phyloP scores from a whole-genome alignment of 2,113 vertebrate species.

The Antennarius striatus region DNA sequence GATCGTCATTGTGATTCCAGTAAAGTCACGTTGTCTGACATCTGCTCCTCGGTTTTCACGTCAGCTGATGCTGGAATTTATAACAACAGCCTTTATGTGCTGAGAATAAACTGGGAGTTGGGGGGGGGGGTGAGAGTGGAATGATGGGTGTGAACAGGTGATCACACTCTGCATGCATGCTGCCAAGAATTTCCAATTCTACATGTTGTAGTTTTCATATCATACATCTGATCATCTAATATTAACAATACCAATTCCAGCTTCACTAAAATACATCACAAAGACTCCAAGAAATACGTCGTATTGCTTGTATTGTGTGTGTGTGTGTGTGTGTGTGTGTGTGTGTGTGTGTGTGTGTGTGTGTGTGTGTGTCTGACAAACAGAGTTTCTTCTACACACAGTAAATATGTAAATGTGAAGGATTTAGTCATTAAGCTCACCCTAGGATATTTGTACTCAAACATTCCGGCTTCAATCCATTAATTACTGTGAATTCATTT shows the following conservation, averaged over 20 bases:
- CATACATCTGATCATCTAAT: no score
- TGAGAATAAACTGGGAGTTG: slow-evolving; percentile 42
- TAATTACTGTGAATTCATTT: slow-evolving; percentile 1
- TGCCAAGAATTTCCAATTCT: no score
- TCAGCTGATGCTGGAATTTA: slow-evolving; percentile 55
- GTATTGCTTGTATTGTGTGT: not conserved
- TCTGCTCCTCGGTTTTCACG: slow-evolving; percentile 21
- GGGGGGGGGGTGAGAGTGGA: not conserved
- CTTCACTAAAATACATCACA: no score
- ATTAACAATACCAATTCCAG: no score
- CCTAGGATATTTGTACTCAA: slow-evolving; percentile 1
- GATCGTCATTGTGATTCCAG: not conserved
- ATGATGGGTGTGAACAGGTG: slow-evolving; percentile 55
- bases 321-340: not conserved
- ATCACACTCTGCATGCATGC: not conserved
- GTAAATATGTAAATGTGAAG: slow-evolving; percentile 17
- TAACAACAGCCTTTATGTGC: slow-evolving; percentile 49
- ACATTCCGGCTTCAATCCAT: not conserved
- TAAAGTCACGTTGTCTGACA: slow-evolving; percentile 5
- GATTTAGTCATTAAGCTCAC: slow-evolving; percentile 12
- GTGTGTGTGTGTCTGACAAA: not conserved
- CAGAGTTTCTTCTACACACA: slow-evolving; percentile 1
- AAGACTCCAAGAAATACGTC: no score
- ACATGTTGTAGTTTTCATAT: no score
- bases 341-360: not conserved